These are phyloP conservation scores for Perizoma flavofasciatum DNA, from an alignment of 2,888 invertebrate species.

Conservation along the genomic window DNA sequence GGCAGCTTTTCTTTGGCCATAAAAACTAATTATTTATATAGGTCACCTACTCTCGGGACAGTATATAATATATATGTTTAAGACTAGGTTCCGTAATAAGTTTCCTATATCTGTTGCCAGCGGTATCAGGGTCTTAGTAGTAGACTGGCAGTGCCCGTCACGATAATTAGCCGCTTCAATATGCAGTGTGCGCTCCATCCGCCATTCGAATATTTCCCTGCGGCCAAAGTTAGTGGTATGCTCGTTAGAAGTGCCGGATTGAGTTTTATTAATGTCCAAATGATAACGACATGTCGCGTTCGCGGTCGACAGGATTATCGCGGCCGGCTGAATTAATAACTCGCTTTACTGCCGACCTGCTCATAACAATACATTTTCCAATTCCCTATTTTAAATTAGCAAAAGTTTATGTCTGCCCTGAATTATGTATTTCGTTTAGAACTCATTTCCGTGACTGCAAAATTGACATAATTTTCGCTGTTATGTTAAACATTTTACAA, in stretches of 20 bases:
- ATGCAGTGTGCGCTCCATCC: conserved; percentile 51
- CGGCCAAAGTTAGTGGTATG: conserved; percentile 59
- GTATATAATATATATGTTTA: conserved; percentile 16
- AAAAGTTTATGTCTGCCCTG: conserved; percentile 48
- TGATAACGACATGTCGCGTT: conserved; percentile 67
- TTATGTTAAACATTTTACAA: conserved; percentile 32
- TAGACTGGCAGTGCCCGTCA: conserved; percentile 24
- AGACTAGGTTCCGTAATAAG: conserved; percentile 33
- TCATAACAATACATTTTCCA: conserved; percentile 57
- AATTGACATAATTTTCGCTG: conserved; percentile 32
- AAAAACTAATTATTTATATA: conserved; percentile 22
- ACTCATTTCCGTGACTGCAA: conserved; percentile 36
- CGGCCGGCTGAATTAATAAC: conserved; percentile 69
- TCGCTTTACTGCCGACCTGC: conserved; percentile 52
- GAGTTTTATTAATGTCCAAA: conserved; percentile 74
- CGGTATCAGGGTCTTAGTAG: conserved; percentile 1
- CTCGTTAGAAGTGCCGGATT: conserved; percentile 60
- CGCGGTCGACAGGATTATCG: conserved; percentile 59
- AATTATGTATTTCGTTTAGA: conserved; percentile 48
- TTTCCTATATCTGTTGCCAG: conserved; percentile 22
- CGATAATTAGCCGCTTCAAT: conserved; percentile 64
- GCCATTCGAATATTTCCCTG: conserved; percentile 65
- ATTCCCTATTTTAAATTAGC: conserved; percentile 61
- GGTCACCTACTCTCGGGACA: conserved; percentile 19
- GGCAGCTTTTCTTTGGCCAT: conserved; percentile 19